Conservation (phyloP, 2,888 invertebrate species). For the Empis stercorea region DNA sequence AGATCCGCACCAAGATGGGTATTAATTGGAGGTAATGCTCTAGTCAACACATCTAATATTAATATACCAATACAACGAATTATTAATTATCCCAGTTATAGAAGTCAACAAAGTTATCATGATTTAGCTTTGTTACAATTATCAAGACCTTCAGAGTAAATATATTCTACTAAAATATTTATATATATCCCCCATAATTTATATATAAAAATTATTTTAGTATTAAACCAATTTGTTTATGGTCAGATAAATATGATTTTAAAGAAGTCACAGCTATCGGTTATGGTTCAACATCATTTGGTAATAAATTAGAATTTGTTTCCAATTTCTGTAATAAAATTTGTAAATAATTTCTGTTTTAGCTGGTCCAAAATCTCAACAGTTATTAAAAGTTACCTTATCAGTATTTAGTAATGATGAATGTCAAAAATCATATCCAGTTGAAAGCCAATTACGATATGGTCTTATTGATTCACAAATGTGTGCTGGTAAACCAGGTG, state of each 20-base stretch:
- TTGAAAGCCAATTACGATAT: conserved; percentile 25
- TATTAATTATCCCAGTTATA: conserved; percentile 40
- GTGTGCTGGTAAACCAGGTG: conserved; percentile 34
- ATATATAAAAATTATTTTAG: conserved; percentile 20
- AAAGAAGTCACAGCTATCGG: conserved; percentile 27
- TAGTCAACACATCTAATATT: conserved; percentile 37
- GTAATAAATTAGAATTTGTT: background rate
- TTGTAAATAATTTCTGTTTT: conserved; percentile 18
- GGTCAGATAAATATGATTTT: conserved; percentile 27
- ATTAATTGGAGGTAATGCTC: conserved; percentile 40
- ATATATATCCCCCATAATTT: no score
- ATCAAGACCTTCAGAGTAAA: conserved; percentile 10
- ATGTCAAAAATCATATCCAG: conserved; percentile 25
- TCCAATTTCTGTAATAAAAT: background rate
- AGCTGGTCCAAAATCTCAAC: conserved; percentile 27
- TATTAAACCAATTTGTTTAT: conserved; percentile 30
- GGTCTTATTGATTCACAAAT: conserved; percentile 34
- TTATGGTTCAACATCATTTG: conserved; percentile 27
- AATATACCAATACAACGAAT: conserved; percentile 28
- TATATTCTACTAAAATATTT: no score
- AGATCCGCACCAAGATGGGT: conserved; percentile 35
- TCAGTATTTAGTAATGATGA: conserved; percentile 23
- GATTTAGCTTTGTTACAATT: conserved; percentile 47
- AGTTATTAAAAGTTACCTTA: conserved; percentile 32
- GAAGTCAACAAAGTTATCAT: conserved; percentile 40